Percentiles rank a stretch among this genome's conserved stretches.
Evolutionary conservation across 2,113 vertebrate species (phyloP).

Genomic region (Xiphophorus couchianus): DNA sequence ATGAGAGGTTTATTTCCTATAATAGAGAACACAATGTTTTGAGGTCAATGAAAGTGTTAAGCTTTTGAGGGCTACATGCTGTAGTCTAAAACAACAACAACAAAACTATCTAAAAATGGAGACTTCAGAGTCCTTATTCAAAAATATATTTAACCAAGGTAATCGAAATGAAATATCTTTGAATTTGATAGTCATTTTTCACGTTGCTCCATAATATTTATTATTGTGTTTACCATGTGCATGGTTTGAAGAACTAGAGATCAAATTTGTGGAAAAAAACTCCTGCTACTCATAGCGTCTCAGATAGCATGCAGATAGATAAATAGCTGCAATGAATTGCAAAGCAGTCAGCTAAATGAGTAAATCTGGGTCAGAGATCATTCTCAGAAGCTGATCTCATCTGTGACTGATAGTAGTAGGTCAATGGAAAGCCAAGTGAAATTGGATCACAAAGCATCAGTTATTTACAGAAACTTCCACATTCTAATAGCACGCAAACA

Average conservation of each 20-base stretch:
- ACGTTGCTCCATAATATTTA: not conserved
- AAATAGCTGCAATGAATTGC: not conserved
- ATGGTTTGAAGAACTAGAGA: not conserved
- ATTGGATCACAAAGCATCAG: slow-evolving; percentile 40
- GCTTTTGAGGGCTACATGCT: not conserved
- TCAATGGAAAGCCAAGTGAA: slow-evolving; percentile 42
- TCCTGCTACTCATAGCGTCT: no score
- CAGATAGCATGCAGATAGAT: no score
- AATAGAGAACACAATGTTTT: not conserved
- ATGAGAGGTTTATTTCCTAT: no score
- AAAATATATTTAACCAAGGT: not conserved
- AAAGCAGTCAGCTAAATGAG: not conserved
- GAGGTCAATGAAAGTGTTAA: not conserved
- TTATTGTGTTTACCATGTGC: not conserved
- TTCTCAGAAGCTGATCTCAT: slow-evolving; percentile 16
- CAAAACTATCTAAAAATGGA: no score
- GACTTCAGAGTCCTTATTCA: not conserved
- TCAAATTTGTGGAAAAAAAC: no score
- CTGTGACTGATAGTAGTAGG: slow-evolving; percentile 33
- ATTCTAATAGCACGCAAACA: not conserved
- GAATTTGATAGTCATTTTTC: not conserved
- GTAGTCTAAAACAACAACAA: not conserved
- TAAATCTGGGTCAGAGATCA: slow-evolving; percentile 5
- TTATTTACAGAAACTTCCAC: slow-evolving; percentile 28
- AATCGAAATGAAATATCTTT: not conserved